phyloP scores from a whole-genome alignment of 2,888 invertebrate genomes.

The Dasysyrphus tricinctus region DNA sequence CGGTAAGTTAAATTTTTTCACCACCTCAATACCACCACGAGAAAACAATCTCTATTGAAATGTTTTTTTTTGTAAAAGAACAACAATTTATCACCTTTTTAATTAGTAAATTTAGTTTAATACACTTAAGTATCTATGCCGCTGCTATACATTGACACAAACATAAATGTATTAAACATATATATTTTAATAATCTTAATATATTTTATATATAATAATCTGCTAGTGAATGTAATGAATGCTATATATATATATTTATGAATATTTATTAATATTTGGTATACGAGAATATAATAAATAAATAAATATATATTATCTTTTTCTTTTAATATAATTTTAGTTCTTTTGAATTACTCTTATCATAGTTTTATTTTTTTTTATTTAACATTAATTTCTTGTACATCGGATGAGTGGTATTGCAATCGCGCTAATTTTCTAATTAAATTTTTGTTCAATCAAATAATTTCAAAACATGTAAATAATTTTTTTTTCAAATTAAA shows the following conservation, averaged over 20 bases:
- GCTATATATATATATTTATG: conserved; percentile 82
- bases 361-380: conserved; percentile 37
- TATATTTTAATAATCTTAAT: conserved; percentile 73
- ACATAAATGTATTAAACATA: conserved; percentile 43
- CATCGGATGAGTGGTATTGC: conserved; percentile 79
- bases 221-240: conserved; percentile 84
- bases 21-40: background rate
- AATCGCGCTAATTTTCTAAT: conserved; percentile 50
- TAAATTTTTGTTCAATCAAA: conserved; percentile 6
- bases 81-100: conserved; percentile 1
- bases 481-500: conserved; percentile 45
- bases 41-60: background rate
- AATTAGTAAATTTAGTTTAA: conserved; percentile 26
- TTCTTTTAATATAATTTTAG: conserved; percentile 73
- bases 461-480: conserved; percentile 60
- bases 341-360: conserved; percentile 57
- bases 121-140: conserved; percentile 46
- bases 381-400: conserved; percentile 53
- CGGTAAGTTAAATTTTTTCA: conserved; percentile 21
- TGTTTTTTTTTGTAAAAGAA: background rate
- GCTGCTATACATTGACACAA: conserved; percentile 59
- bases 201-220: conserved; percentile 77
- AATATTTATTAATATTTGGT: conserved; percentile 78
- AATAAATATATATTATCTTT: conserved; percentile 62
- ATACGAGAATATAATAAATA: conserved; percentile 58